These are phyloP conservation scores for Brachyhypopomus gauderio DNA, from an alignment of 2,113 vertebrate genomes.

Conservation along the genomic window DNA sequence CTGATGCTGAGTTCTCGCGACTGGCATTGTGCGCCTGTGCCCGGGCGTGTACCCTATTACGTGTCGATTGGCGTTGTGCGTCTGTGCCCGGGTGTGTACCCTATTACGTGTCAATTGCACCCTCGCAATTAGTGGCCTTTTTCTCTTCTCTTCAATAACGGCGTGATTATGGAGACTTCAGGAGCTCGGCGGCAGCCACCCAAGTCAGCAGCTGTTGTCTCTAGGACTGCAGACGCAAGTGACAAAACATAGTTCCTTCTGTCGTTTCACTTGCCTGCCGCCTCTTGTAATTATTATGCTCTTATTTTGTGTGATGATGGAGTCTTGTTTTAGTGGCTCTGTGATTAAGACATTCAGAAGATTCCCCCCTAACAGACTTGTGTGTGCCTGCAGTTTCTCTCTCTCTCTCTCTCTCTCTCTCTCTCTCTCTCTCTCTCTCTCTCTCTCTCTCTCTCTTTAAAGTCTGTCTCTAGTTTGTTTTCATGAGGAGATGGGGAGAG, in stretches of 20 bases:
- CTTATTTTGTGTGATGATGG: conserved; percentile 81
- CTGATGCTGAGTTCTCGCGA: conserved; percentile 39
- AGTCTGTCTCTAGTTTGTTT: conserved; percentile 67
- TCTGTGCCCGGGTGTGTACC: conserved; percentile 99
- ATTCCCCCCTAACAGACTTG: conserved; percentile 82
- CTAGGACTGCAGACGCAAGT: conserved; percentile 96
- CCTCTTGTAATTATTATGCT: conserved; percentile 82
- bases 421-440: no score
- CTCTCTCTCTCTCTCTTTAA: no score
- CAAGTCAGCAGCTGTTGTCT: conserved; percentile 99
- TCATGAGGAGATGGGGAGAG: conserved; percentile 33
- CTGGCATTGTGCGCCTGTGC: not conserved
- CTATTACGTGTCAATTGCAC: conserved; percentile 99
- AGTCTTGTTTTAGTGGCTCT: conserved; percentile 97
- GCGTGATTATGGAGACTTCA: conserved; percentile 99
- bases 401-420: conserved; percentile 74
- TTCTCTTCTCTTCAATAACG: conserved; percentile 99
- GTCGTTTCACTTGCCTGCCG: conserved; percentile 88
- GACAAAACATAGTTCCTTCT: conserved; percentile 99
- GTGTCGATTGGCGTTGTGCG: conserved; percentile 87
- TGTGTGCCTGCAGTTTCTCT: conserved; percentile 24
- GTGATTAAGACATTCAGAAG: conserved; percentile 99
- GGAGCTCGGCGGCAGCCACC: conserved; percentile 97
- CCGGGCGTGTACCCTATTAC: conserved; percentile 66
- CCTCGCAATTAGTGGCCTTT: conserved; percentile 99